Percentiles rank a stretch among this genome's conserved stretches.
These are phyloP conservation scores for Aculops lycopersici DNA, from an alignment of 1,140 invertebrate genomes.

Conservation along the genomic window DNA sequence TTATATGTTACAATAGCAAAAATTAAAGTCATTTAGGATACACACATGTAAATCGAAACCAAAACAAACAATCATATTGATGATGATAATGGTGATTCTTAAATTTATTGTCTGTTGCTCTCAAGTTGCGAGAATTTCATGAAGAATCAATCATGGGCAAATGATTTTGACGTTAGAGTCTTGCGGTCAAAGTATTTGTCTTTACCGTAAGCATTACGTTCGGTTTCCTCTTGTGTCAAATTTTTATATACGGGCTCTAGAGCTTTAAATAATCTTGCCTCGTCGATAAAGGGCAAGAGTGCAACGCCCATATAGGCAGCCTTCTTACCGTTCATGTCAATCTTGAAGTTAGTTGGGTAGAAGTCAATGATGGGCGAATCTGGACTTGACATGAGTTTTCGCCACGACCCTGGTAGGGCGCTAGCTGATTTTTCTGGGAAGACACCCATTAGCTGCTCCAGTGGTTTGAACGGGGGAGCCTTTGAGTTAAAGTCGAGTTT, in stretches of 20 bases:
- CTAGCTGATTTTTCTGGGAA: conserved; percentile 83
- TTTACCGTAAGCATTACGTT: conserved; percentile 9
- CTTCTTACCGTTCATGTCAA: conserved; percentile 96
- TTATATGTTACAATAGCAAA: not conserved
- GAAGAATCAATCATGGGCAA: too few relatives aligned
- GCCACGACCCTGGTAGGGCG: conserved; percentile 75
- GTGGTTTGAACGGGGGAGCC: conserved; percentile 64
- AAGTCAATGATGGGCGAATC: conserved; percentile 90
- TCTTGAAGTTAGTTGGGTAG: conserved; percentile 91
- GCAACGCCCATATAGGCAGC: conserved; percentile 85
- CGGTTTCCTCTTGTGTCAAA: conserved; percentile 43
- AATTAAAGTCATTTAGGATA: too few relatives aligned
- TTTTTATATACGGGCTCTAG: conserved; percentile 40
- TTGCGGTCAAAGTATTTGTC: too few relatives aligned
- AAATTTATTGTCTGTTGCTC: too few relatives aligned
- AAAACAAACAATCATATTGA: too few relatives aligned
- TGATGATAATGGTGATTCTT: too few relatives aligned
- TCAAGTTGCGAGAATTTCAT: too few relatives aligned
- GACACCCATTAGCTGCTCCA: conserved; percentile 96
- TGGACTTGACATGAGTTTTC: conserved; percentile 63
- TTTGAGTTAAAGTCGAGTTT: conserved; percentile 54
- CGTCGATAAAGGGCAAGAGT: conserved; percentile 85
- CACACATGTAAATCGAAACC: too few relatives aligned
- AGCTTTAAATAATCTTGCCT: conserved; percentile 54
- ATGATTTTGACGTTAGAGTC: too few relatives aligned